These are phyloP conservation scores for human DNA, from an alignment of 2,113 vertebrate genomes.

Conservation along the genomic window DNA sequence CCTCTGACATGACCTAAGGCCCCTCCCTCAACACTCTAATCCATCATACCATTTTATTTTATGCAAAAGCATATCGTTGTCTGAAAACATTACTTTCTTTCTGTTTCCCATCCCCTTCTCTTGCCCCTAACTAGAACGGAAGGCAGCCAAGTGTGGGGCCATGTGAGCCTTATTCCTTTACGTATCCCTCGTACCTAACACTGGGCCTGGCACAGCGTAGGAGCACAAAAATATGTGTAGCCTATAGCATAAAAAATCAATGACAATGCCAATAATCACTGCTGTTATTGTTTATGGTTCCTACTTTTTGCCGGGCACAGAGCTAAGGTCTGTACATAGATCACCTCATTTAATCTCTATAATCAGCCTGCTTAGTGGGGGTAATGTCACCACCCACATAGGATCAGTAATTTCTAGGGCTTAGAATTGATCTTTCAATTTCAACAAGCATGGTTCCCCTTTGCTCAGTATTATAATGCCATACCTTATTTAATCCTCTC, in stretches of 20 bases:
- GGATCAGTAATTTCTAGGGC: neutral
- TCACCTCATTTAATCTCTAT: neutral
- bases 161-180: neutral
- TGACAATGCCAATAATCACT: neutral
- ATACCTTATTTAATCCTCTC: neutral
- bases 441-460: neutral
- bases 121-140: neutral
- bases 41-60: neutral
- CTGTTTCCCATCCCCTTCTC: accelerated
- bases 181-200: neutral
- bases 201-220: neutral
- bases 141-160: neutral
- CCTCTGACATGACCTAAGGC: neutral
- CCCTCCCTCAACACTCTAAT: neutral
- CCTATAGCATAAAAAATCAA: neutral
- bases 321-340: neutral
- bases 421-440: neutral
- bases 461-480: neutral
- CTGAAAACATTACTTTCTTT: neutral
- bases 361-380: neutral
- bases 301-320: neutral
- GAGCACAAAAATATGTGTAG: neutral
- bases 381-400: neutral
- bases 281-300: neutral
- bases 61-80: neutral